These are phyloP conservation scores for Sebastiscus tertius DNA, from an alignment of 2,797 vertebrate genomes.

Conservation along the genomic window DNA sequence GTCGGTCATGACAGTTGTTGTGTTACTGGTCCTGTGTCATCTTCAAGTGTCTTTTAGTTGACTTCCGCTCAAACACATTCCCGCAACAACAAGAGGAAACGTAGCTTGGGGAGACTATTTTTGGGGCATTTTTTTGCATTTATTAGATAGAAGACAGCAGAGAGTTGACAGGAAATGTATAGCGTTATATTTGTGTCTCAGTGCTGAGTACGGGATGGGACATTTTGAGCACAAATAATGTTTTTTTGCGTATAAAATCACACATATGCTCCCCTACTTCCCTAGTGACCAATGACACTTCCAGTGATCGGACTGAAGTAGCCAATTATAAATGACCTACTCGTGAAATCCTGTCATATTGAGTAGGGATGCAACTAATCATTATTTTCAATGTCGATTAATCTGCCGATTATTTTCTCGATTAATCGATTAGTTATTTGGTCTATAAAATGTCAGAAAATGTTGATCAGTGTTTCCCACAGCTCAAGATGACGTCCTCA, in stretches of 20 bases:
- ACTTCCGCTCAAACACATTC: not conserved
- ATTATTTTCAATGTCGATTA: too few species aligned
- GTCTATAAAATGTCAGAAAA: too few species aligned
- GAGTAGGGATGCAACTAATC: too few species aligned
- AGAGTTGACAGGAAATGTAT: not conserved
- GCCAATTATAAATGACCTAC: not conserved
- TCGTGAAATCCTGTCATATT: not conserved
- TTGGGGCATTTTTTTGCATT: not conserved
- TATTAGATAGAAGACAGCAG: not conserved
- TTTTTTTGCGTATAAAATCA: too few species aligned
- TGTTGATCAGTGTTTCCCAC: too few species aligned
- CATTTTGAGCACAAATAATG: not conserved
- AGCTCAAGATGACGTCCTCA: too few species aligned
- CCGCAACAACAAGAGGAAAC: not conserved
- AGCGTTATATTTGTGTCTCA: not conserved
- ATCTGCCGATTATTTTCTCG: too few species aligned
- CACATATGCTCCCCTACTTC: not conserved
- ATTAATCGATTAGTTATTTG: too few species aligned
- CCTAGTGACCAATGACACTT: not conserved
- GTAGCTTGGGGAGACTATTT: not conserved
- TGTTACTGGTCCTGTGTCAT: conserved; percentile 1
- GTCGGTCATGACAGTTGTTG: not conserved
- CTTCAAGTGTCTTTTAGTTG: not conserved
- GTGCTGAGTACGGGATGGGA: not conserved
- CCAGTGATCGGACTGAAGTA: not conserved